phyloP scores from a whole-genome alignment of 2,888 invertebrate genomes.

The Ctena decussata region DNA sequence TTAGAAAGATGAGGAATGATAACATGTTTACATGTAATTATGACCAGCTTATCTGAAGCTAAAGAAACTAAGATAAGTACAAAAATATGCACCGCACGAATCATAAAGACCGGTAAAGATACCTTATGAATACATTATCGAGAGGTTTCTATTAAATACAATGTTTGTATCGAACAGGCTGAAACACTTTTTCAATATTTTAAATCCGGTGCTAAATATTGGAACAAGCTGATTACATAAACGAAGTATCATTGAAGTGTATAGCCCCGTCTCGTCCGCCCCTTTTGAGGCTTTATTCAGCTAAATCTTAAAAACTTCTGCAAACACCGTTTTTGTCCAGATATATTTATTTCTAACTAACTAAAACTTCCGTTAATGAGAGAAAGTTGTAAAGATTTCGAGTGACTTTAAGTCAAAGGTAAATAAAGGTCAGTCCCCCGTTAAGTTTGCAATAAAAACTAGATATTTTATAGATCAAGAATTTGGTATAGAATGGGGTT shows the following conservation, averaged over 20 bases:
- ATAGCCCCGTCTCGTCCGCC: neutral
- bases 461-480: neutral
- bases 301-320: neutral
- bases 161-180: neutral
- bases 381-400: neutral
- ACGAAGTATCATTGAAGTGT: neutral
- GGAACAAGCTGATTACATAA: neutral
- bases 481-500: neutral
- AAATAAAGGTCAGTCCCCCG: neutral
- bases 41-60: too few species aligned
- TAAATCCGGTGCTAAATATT: slow-evolving; percentile 11
- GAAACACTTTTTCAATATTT: neutral
- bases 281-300: neutral
- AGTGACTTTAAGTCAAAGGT: neutral
- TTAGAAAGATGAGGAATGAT: too few species aligned
- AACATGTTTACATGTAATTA: too few species aligned
- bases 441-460: neutral
- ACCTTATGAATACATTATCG: neutral
- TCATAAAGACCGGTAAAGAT: too few species aligned
- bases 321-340: neutral
- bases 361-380: slow-evolving; percentile 11
- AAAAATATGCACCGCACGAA: too few species aligned
- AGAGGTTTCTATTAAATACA: neutral
- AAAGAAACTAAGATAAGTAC: too few species aligned
- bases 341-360: neutral